A percentile compares a stretch with the other conserved stretches of the same genome.
Conservation (phyloP, 2,113 vertebrate genomes). For the Nyctereutes procyonoides region DNA sequence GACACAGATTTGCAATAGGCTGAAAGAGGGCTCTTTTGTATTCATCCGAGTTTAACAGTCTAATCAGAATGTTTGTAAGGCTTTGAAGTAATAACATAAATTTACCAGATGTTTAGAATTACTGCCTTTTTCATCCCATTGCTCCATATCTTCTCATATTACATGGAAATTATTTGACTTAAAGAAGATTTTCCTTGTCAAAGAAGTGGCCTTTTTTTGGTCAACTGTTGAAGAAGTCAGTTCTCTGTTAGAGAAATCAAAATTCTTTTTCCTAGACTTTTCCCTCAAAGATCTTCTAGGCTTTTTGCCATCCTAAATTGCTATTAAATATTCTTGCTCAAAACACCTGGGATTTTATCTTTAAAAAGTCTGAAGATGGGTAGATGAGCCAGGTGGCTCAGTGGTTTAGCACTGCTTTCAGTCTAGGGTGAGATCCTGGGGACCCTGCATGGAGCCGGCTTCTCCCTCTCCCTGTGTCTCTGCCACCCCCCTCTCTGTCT, state of each 20-base stretch:
- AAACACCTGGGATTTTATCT: not conserved
- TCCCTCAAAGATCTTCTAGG: not conserved
- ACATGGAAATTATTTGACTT: not conserved
- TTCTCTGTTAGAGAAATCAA: not conserved
- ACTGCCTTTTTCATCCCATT: not conserved
- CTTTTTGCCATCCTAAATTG: not conserved
- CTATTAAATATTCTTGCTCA: not conserved
- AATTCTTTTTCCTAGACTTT: not conserved
- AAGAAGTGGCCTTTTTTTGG: not conserved
- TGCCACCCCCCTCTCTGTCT: no score
- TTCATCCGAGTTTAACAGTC: not conserved
- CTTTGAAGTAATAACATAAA: not conserved
- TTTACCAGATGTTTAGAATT: not conserved
- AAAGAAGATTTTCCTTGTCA: slow-evolving; percentile 15
- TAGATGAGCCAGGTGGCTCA: no score
- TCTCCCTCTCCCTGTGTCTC: no score
- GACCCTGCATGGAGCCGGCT: no score
- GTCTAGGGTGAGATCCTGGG: no score
- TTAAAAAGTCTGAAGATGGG: not conserved
- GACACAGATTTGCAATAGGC: not conserved
- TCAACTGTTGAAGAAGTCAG: not conserved
- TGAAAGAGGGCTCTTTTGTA: not conserved
- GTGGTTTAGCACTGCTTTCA: no score
- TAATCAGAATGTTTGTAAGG: not conserved
- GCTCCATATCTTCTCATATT: not conserved